These are phyloP conservation scores for Alitta virens DNA, from an alignment of 2,888 invertebrate species.

Conservation along the genomic window DNA sequence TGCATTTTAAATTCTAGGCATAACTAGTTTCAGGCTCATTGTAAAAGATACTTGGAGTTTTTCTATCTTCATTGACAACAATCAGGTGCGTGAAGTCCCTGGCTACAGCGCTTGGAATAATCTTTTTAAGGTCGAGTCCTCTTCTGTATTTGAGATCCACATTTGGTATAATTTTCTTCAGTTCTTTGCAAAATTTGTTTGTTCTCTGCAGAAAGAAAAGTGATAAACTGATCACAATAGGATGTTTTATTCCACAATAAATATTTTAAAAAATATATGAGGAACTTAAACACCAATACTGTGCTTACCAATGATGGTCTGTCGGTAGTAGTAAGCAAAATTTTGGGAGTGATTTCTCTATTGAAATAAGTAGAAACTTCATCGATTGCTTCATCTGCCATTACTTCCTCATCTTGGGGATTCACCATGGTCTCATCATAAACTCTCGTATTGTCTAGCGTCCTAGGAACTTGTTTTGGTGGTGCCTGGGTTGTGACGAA, in stretches of 20 bases:
- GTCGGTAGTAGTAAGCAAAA: constrained; percentile 92
- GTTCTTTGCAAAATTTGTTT: constrained; percentile 86
- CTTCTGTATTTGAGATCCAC: constrained; percentile 82
- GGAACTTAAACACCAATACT: too few relatives aligned
- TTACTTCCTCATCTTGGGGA: constrained; percentile 67
- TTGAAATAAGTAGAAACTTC: constrained; percentile 86
- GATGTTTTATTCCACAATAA: too few relatives aligned
- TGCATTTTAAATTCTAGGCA: background rate
- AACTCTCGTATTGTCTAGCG: constrained; percentile 87
- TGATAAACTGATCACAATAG: background rate
- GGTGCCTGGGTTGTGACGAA: too few relatives aligned
- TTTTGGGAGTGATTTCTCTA: constrained; percentile 84
- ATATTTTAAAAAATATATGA: too few relatives aligned
- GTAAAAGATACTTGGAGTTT: constrained; percentile 72
- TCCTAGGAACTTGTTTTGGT: constrained; percentile 70
- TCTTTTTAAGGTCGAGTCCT: constrained; percentile 87
- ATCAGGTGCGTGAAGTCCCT: constrained; percentile 60
- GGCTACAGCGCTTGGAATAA: constrained; percentile 79
- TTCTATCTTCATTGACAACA: constrained; percentile 83
- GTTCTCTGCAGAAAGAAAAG: constrained; percentile 66
- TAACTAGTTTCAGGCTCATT: too few relatives aligned
- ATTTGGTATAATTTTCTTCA: constrained; percentile 88
- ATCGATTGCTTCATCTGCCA: constrained; percentile 68
- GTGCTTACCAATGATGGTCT: constrained; percentile 66
- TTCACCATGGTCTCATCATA: constrained; percentile 85